Base-by-base conservation (phyloP, 2,113 vertebrate genomes). In the Leuciscus idus region DNA sequence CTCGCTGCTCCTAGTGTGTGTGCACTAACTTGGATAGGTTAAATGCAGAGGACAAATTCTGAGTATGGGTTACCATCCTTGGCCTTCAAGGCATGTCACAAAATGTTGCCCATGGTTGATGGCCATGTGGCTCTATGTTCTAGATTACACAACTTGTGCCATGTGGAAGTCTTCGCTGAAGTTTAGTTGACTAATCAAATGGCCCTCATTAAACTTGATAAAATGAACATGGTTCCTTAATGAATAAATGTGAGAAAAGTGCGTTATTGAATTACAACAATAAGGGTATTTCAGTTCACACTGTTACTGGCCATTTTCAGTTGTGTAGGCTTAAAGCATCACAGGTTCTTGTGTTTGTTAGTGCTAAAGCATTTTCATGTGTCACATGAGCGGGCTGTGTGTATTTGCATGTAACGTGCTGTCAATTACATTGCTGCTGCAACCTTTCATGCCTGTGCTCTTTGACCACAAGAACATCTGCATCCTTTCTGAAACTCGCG, bases 381-480 rank as follows among this genome's bases (percentile, higher is more conserved):
- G 84, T 86, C 43, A 68, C 28, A 23, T 52, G 62, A 11, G 43
- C 61, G 12, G n/a, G 39, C 13, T 79, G 17, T 72, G 36, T 73
- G 33, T 75, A 26, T 81, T 59, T 79, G 73, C 84, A 61, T 85
- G 66, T 83, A n/a, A 36, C 75, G 81, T 64, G 21, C 72, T 81
- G 43, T 68, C 59, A 84, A 70, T 85, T 72, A 80, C 61, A 85
- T 57, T 81, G 81, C 64, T 81, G 70, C 85, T 79, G 74, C 82
- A 85, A 57, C 26, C 55, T 85, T 79, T 81, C 64, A 62, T 82
- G 83, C 84, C 75, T 86, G 79, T 84, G 84, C 30, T 61, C 84
- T 72, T 76, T 50, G 72, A 88, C 86, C 89, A 86, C 86, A 90
- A 88, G 90, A 87, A 85, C 90, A 91, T 90, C 90, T 91, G 89